A percentile compares a stretch with the other conserved stretches of the same genome.
These are phyloP conservation scores for Gymnorhina tibicen DNA, from an alignment of 2,113 vertebrate genomes.

Conservation along the genomic window DNA sequence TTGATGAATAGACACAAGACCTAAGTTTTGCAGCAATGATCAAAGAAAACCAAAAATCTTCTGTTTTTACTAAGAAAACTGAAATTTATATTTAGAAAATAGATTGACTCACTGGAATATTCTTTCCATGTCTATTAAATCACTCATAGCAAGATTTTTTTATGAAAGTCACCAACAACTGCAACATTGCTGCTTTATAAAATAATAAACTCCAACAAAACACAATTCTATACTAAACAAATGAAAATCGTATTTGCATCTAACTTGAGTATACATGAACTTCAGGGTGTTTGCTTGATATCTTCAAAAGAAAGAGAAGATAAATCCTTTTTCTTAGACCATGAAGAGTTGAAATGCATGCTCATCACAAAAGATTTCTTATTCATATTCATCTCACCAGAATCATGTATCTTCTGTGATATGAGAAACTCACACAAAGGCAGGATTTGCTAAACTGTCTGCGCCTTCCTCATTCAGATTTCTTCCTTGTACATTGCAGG, in stretches of 20 bases:
- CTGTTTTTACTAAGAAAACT: not conserved
- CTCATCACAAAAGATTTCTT: not conserved
- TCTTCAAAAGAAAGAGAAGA: not conserved
- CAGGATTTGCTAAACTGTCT: not conserved
- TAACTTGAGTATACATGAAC: not conserved
- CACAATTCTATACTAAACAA: not conserved
- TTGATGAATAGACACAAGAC: not conserved
- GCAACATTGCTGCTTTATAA: not conserved
- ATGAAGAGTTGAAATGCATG: not conserved
- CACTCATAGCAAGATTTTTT: not conserved
- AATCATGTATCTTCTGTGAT: not conserved
- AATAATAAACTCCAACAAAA: not conserved
- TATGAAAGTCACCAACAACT: not conserved
- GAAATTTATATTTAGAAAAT: not conserved
- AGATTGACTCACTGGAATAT: not conserved
- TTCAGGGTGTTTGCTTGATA: not conserved
- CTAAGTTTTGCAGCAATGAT: not conserved
- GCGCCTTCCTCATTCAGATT: not conserved
- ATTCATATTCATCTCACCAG: not conserved
- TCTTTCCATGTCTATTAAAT: not conserved
- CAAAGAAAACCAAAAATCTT: not conserved
- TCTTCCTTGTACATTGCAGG: not conserved
- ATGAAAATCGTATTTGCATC: not conserved
- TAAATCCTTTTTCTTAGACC: not conserved
- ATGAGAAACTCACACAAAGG: not conserved